These are phyloP conservation scores for Colostygia pectinataria DNA, from an alignment of 2,888 invertebrate species.

Conservation along the genomic window DNA sequence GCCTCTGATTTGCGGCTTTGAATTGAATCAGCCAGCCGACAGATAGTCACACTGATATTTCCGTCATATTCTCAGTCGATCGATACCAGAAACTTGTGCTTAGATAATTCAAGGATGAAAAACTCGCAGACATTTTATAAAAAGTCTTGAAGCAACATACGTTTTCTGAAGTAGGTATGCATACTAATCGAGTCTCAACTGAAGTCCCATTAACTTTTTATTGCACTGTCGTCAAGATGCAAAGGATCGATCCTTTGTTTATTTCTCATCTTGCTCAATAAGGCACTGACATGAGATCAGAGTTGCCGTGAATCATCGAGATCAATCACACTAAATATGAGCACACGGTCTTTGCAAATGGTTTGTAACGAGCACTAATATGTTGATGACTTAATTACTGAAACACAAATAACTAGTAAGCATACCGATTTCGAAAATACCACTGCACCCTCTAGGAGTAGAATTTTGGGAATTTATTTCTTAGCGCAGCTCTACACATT, in stretches of 20 bases:
- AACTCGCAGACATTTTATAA: background rate
- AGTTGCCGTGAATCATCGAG: conserved; percentile 29
- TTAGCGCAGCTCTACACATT: no score
- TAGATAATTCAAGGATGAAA: no score
- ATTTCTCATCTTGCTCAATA: conserved; percentile 34
- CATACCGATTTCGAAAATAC: no score
- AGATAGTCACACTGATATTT: no score
- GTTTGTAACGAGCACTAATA: conserved; percentile 8
- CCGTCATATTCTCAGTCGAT: no score
- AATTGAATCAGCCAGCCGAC: no score
- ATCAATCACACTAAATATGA: conserved; percentile 29
- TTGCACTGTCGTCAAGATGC: conserved; percentile 23
- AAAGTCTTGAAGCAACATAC: background rate
- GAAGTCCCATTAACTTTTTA: conserved; percentile 24
- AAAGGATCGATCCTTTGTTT: conserved; percentile 29
- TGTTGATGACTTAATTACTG: conserved; percentile 7
- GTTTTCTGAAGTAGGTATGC: conserved; percentile 1
- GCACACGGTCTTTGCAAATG: conserved; percentile 19
- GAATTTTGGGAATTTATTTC: no score
- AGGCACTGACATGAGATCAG: conserved; percentile 33
- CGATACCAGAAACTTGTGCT: no score
- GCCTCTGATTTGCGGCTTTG: no score
- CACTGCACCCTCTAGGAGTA: no score
- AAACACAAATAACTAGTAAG: no score
- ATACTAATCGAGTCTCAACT: conserved; percentile 15